Evolutionary conservation across 2,113 vertebrate genomes (phyloP).

Genomic region (Notarius lentiginosus): DNA sequence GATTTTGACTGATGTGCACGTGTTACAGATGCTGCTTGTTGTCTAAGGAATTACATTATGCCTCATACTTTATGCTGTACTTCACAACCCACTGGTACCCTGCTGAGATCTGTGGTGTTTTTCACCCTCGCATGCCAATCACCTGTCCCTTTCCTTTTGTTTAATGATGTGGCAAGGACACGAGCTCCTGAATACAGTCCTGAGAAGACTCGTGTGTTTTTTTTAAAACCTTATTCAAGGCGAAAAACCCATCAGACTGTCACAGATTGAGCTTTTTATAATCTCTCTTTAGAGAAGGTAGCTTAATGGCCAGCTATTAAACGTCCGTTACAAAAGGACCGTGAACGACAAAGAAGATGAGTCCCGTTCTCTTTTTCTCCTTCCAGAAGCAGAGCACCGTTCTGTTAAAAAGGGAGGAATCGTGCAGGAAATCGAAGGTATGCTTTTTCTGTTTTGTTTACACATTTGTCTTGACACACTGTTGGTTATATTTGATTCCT

Average conservation of each 20-base stretch:
- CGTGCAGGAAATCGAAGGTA: conserved; percentile 90
- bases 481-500: not conserved
- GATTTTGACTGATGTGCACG: conserved; percentile 11
- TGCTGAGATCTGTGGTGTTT: conserved; percentile 9
- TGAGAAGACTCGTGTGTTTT: conserved; percentile 24
- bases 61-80: not conserved
- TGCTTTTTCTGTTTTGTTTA: not conserved
- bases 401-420: conserved; percentile 97
- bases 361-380: conserved; percentile 42
- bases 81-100: not conserved
- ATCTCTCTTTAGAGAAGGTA: not conserved
- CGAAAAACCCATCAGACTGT: conserved; percentile 13
- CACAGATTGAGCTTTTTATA: not conserved
- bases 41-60: conserved; percentile 3
- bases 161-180: not conserved
- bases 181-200: conserved; percentile 18
- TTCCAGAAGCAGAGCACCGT: conserved; percentile 88
- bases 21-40: not conserved
- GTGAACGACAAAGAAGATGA: conserved; percentile 6
- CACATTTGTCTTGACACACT: not conserved
- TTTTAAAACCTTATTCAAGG: not conserved
- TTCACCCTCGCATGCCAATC: conserved; percentile 12
- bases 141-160: not conserved
- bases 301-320: conserved; percentile 31
- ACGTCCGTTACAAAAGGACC: conserved; percentile 1